phyloP scores from a whole-genome alignment of 1,140 invertebrate species.

The Adoxophyes honmai region DNA sequence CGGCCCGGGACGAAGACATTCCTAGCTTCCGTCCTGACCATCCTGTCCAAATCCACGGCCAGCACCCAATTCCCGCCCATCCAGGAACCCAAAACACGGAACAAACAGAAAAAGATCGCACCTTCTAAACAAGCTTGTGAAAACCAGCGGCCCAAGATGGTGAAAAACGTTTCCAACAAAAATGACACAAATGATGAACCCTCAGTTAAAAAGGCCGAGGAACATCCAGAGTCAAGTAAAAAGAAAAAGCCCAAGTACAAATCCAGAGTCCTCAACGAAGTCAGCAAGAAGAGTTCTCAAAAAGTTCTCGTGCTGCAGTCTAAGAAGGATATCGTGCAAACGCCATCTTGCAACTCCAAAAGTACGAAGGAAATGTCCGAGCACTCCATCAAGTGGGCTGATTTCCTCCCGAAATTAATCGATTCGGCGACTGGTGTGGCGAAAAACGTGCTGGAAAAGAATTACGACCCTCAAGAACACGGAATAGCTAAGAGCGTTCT shows the following conservation, averaged over 20 bases:
- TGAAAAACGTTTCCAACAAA: constrained; percentile 9
- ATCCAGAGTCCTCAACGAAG: constrained; percentile 37
- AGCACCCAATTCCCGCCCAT: constrained; percentile 41
- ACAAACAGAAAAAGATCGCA: not conserved
- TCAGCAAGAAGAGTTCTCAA: constrained; percentile 1
- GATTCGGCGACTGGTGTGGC: constrained; percentile 11
- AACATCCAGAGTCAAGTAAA: not conserved
- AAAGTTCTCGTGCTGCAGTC: constrained; percentile 40
- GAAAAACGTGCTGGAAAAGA: constrained; percentile 15
- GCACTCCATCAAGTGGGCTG: constrained; percentile 15
- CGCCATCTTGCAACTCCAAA: constrained; percentile 38
- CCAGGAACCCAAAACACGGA: constrained; percentile 1
- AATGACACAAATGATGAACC: not conserved
- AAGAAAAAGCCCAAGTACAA: constrained; percentile 28
- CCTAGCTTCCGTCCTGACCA: constrained; percentile 37
- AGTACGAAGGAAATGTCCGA: constrained; percentile 13
- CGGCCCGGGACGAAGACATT: constrained; percentile 35
- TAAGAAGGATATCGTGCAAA: constrained; percentile 34
- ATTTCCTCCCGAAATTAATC: not conserved
- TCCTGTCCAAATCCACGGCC: constrained; percentile 45
- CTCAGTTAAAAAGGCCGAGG: not conserved
- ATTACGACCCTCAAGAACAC: not conserved
- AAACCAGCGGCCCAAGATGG: constrained; percentile 17
- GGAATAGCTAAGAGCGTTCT: constrained; percentile 27
- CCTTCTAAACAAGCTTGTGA: constrained; percentile 14